These are phyloP conservation scores for Chromis chromis DNA, from an alignment of 2,797 vertebrate genomes.

Conservation along the genomic window DNA sequence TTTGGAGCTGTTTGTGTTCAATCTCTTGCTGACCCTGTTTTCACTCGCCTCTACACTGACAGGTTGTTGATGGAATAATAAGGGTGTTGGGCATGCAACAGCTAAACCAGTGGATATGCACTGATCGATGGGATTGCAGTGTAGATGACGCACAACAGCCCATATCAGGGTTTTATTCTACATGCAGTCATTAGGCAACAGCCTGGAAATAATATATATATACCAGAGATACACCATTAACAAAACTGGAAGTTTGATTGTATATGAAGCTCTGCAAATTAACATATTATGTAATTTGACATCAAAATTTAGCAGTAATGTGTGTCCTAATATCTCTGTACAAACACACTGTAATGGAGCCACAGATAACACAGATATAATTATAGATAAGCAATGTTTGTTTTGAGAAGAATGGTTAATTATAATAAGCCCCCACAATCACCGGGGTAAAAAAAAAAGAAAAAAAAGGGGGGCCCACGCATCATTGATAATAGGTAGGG, in stretches of 20 bases:
- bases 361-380: slow-evolving; percentile 56
- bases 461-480: slow-evolving; percentile 12
- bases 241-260: slow-evolving; percentile 4
- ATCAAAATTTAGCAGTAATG: slow-evolving; percentile 38
- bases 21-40: slow-evolving; percentile 36
- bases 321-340: slow-evolving; percentile 50
- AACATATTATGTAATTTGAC: slow-evolving; percentile 39
- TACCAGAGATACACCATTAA: not conserved
- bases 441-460: slow-evolving; percentile 6
- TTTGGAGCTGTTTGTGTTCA: slow-evolving; percentile 43
- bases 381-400: slow-evolving; percentile 70
- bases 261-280: slow-evolving; percentile 24
- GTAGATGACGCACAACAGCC: slow-evolving; percentile 45
- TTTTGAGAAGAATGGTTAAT: slow-evolving; percentile 49
- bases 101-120: slow-evolving; percentile 33
- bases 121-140: slow-evolving; percentile 52
- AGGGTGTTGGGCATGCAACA: slow-evolving; percentile 34
- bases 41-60: slow-evolving; percentile 50
- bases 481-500: slow-evolving; percentile 51
- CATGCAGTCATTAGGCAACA: slow-evolving; percentile 36
- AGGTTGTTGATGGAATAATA: slow-evolving; percentile 65
- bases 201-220: slow-evolving; percentile 20
- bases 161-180: slow-evolving; percentile 20
- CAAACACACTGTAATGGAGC: slow-evolving; percentile 49
- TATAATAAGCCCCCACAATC: slow-evolving; percentile 34